Base-by-base conservation (phyloP, 2,113 vertebrate genomes). In the Pelecanus crispus region DNA sequence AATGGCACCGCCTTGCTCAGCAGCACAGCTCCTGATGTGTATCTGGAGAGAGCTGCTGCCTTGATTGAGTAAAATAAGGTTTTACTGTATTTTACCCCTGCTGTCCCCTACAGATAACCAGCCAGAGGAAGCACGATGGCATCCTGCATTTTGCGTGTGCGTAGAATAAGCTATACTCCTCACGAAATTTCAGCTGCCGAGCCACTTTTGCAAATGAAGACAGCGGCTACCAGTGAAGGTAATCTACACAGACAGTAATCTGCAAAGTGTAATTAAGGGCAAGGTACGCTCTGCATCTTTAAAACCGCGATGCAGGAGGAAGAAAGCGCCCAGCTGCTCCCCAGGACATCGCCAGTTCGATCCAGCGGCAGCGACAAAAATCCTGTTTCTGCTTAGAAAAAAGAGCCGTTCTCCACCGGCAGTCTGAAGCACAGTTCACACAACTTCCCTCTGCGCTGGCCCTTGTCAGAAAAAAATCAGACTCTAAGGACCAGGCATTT, bases 181-280 rank as follows among this genome's bases (percentile, higher is more conserved):
- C 11, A 1, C 0, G 5, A 25, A 44, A 89, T 14, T 55, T 29
- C 90, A 50, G 73, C 45, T 50, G 58, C 90, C 36, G 9, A 14
- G 45, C 13, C 28, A 1, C 70, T 77, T 28, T 7, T 28, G 45
- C 1, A 0, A 8, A 7, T 0, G 26, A 6, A 40, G 52, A 25
- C 61, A 21, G 2, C 0, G 2, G 59, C 10, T 62, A 22, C 68
- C 1, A 1, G 53, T 4, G 36, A 40, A 13, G 67, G 58, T 24
- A 59, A 85, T 59, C 61, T 11, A 11, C 53, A 15, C 4, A 2
- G 79, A 56, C 1, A 36, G 44, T 34, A 38, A 94, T 53, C 77
- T 62, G 61, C 66, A 11, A 24, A 56, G 61, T 7, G 62, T 44
- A 61, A 86, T 61, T 62, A 73, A 56, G 86, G 82, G 53, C 82